phyloP scores from a whole-genome alignment of 2,113 vertebrate genomes.

The Strix uralensis region DNA sequence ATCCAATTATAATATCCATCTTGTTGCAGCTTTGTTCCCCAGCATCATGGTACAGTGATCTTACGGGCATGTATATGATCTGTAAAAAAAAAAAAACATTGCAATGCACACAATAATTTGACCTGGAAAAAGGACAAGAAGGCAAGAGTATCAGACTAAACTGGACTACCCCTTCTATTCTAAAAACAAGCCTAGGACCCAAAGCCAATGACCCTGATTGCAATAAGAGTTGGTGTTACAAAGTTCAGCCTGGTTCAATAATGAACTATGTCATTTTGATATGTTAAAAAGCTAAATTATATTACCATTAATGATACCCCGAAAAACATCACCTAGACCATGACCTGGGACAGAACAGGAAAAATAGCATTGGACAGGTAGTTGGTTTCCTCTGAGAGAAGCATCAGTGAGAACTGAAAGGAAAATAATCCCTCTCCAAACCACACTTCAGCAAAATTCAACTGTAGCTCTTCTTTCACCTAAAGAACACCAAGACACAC shows the following conservation, averaged over 20 bases:
- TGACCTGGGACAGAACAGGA: neutral
- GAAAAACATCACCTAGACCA: neutral
- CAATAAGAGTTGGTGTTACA: neutral
- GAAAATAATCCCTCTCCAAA: neutral
- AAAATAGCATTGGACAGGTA: neutral
- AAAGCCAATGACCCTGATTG: neutral
- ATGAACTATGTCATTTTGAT: neutral
- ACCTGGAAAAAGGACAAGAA: neutral
- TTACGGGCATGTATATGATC: rapidly evolving
- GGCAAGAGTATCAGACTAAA: neutral
- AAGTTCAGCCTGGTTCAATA: neutral
- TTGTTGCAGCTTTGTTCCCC: neutral
- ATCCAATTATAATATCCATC: neutral
- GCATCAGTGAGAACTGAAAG: neutral
- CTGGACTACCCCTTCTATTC: neutral
- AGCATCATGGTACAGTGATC: neutral
- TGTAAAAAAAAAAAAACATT: neutral
- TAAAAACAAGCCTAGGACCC: neutral
- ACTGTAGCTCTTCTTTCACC: neutral
- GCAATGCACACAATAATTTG: neutral
- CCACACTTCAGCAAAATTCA: neutral
- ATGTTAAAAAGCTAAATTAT: neutral
- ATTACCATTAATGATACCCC: neutral
- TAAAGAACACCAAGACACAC: neutral
- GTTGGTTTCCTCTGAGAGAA: neutral